Evolutionary conservation across 2,888 invertebrate genomes (phyloP).

Genomic region (Fragum fragum): DNA sequence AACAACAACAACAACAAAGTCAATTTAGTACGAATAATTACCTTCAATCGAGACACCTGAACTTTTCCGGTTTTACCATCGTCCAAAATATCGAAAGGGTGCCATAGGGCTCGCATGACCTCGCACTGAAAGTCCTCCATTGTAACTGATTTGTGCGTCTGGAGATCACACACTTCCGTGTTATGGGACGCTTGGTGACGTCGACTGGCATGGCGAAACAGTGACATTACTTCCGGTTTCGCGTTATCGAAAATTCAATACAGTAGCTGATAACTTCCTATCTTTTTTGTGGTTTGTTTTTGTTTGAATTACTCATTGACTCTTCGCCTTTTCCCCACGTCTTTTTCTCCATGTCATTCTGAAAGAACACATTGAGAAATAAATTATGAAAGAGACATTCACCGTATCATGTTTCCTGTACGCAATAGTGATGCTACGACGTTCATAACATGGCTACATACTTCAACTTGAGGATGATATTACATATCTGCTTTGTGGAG

Average conservation of each 20-base stretch:
- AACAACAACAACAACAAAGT: too few species aligned
- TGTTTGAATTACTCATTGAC: not conserved
- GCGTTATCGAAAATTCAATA: not conserved
- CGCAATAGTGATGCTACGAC: too few species aligned
- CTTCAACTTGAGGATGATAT: too few species aligned
- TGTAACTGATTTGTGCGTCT: slow-evolving; percentile 38
- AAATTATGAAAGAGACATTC: too few species aligned
- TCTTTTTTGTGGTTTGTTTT: not conserved
- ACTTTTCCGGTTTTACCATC: slow-evolving; percentile 38
- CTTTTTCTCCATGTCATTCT: not conserved
- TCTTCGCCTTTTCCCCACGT: not conserved
- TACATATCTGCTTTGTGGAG: too few species aligned
- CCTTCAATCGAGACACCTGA: slow-evolving; percentile 62
- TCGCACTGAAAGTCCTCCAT: slow-evolving; percentile 63
- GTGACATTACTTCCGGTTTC: slow-evolving; percentile 29
- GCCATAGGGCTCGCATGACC: slow-evolving; percentile 90
- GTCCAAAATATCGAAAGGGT: slow-evolving; percentile 90
- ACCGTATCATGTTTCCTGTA: too few species aligned
- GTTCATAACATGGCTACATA: too few species aligned
- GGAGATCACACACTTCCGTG: slow-evolving; percentile 14
- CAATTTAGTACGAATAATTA: too few species aligned
- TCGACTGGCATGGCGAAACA: slow-evolving; percentile 13
- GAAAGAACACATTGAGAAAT: too few species aligned
- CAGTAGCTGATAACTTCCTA: not conserved
- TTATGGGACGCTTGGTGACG: not conserved